Base-by-base conservation (phyloP, 1,140 invertebrate species). In the Meloidogyne chitwoodi region DNA sequence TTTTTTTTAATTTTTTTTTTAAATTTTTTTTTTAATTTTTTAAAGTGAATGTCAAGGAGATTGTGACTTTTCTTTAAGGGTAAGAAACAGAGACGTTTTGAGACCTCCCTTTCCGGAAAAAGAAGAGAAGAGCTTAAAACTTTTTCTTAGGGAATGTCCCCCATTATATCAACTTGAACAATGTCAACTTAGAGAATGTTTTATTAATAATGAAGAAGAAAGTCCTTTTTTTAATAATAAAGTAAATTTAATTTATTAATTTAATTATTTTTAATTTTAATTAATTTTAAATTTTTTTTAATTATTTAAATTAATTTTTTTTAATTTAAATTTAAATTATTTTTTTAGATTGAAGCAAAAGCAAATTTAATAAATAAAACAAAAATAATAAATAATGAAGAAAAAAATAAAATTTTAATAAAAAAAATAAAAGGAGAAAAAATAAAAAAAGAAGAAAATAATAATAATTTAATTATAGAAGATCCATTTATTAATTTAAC, bases 51-150 rank as follows among this genome's bases (percentile, higher is more conserved):
- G 78, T 24, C 31, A 71, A 24, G 78, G 78, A 29, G 71, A 62
- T 41, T 79, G 78, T 63, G 78, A 79, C 41, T 77, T 79, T 63
- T 76, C 78, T 19, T 77, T 73, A 73, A 38, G 68, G n/a, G 74
- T 79, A 26, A 78, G 78, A 16, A 79, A 79, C 31, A 67, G 78
- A 22, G 78, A 79, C 19, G 78, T 79, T 14, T 24, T 79, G 19
- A 62, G 61, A 14, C 78, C 78, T 61, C 76, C 78, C 2, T 79
- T 79, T 31, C 78, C 78, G 8, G 78, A 79, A 61, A 78, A 71
- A 34, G 38, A 78, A 31, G 34, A 22, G 27, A 38, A 44, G 8
- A 74, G 44, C 12, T 78, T 62, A 1, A 29, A 73, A 38, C n/a
- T 71, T 16, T 61, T 73, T 38, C 41, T 78, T 16, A 31, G 75